Percentiles rank a stretch among this genome's conserved stretches.
phyloP scores from a whole-genome alignment of 2,888 invertebrate genomes.

The Drosophila meridiana region DNA sequence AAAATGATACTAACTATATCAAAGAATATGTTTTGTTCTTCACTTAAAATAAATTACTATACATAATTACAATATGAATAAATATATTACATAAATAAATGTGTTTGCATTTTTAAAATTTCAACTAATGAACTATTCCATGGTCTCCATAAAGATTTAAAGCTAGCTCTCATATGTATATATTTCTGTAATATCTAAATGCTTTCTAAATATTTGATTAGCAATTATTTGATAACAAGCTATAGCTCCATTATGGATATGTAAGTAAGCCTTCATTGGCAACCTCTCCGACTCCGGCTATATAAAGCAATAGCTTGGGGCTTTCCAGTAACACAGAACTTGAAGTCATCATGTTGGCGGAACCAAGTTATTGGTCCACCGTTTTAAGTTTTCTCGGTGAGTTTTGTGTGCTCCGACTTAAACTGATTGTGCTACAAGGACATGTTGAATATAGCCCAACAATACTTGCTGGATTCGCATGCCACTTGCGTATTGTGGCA shows the following conservation, averaged over 20 bases:
- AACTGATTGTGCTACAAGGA: background rate
- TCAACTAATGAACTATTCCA: background rate
- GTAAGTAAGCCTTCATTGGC: background rate
- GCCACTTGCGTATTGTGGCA: slow-evolving; percentile 66
- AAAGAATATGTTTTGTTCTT: background rate
- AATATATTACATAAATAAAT: background rate
- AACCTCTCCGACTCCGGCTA: background rate
- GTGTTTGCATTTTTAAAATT: background rate
- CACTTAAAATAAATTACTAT: background rate
- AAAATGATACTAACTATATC: background rate
- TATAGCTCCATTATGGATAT: slow-evolving; percentile 3
- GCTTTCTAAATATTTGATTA: slow-evolving; percentile 11
- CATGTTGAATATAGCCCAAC: slow-evolving; percentile 43
- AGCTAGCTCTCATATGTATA: background rate
- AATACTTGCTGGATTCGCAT: slow-evolving; percentile 50
- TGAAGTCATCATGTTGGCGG: slow-evolving; percentile 15
- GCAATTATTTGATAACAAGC: slow-evolving; percentile 5
- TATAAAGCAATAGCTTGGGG: slow-evolving; percentile 24
- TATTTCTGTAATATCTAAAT: background rate
- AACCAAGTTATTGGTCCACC: slow-evolving; percentile 53
- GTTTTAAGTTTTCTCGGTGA: slow-evolving; percentile 65
- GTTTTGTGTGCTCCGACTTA: background rate
- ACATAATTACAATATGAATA: background rate
- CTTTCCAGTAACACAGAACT: background rate
- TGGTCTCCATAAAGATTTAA: background rate